These are phyloP conservation scores for Galemys pyrenaicus DNA, from an alignment of 2,113 vertebrate species.

Conservation along the genomic window DNA sequence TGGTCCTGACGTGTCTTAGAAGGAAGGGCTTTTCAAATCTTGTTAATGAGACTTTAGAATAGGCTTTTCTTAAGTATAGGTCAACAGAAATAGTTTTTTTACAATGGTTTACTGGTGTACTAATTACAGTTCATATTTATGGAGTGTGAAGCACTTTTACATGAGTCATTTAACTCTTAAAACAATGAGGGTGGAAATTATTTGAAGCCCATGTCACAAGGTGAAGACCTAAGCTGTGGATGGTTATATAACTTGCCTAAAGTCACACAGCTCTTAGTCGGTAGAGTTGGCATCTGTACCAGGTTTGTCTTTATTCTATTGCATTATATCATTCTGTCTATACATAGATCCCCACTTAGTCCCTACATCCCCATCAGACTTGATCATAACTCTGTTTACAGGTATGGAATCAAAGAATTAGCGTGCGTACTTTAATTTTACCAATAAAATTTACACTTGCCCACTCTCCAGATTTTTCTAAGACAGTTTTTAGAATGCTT, in stretches of 20 bases:
- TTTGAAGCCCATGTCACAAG: background rate
- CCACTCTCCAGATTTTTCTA: background rate
- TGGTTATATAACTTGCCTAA: background rate
- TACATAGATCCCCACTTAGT: background rate
- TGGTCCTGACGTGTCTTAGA: background rate
- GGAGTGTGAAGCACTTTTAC: background rate
- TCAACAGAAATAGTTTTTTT: background rate
- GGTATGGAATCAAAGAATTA: background rate
- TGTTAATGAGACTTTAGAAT: background rate
- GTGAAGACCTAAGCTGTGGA: background rate
- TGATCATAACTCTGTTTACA: background rate
- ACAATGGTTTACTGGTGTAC: background rate
- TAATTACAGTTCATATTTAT: background rate
- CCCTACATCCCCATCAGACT: background rate
- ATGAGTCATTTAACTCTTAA: background rate
- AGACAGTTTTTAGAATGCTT: constrained; percentile 3
- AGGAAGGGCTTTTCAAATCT: background rate
- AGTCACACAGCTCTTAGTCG: background rate
- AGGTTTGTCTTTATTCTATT: background rate
- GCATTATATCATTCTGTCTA: background rate
- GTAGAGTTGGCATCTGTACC: background rate
- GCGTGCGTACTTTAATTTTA: background rate
- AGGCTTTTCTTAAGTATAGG: background rate
- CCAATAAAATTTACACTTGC: background rate
- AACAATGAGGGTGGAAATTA: background rate